Evolutionary conservation across 1,140 invertebrate species (phyloP), one percentile per base, ranked within the genome.

Genomic region (Hypothenemus hampei): DNA sequence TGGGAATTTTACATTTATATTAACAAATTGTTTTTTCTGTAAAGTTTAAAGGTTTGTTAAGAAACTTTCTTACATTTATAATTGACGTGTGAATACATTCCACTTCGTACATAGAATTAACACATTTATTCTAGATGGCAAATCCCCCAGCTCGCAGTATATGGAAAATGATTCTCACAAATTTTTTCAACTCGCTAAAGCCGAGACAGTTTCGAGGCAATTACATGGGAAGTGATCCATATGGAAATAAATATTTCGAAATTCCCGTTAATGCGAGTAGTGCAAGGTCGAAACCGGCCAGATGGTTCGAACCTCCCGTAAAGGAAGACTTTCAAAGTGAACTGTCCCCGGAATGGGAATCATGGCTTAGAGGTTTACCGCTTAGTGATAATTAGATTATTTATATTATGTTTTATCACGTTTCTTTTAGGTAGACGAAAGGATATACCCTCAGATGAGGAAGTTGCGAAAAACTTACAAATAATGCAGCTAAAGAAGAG

Each of bases 221-320:
- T 55, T 67, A 73, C 0, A 74, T 76, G 40, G 72, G 72, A 16
- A 65, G 29, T 66, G 89, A 93, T 73, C 80, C 84, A 61, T 79
- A 84, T 65, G 88, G 89, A 1, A 92, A 89, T 64, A 82, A 82
- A 65, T 93, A 89, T 70, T 93, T 76, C 68, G 88, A 93, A 74
- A 83, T 85, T 48, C 78, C 80, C 13, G 71, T 80, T 35, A 73
- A 81, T 69, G 75, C 78, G 2, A 73, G 75, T 16, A 69, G 72
- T 26, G 79, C 77, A 0, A 82, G 79, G 65, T 75, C 80, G 35
- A 82, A 76, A 60, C 62, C 80, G 1, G 75, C 76, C 1, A 70
- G 89, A 46, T 91, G 81, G 79, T 91, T 88, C 73, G 78, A 78
- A 50, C 85, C 88, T 1, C 65, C 72, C 0, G 73, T 76, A 15